phyloP scores from a whole-genome alignment of 37 sponge, comb jelly and placozoan species.

The Lycopodina hypogea region DNA sequence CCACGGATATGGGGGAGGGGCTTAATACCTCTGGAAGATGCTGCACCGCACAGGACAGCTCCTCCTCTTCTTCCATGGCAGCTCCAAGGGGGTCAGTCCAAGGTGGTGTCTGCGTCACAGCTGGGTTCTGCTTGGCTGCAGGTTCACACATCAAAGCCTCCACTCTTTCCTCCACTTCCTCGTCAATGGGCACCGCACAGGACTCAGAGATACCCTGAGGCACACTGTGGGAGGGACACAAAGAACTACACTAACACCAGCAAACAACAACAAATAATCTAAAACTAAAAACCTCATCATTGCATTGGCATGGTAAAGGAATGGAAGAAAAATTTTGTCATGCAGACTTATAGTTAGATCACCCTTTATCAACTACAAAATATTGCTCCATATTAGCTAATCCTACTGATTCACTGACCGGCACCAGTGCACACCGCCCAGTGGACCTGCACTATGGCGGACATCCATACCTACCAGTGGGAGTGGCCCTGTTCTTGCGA shows the following conservation, averaged over 20 bases:
- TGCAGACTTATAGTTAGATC: neutral
- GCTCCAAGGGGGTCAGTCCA: neutral
- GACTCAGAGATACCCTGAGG: neutral
- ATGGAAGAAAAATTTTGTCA: neutral
- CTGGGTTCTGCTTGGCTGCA: neutral
- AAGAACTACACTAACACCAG: too few species aligned
- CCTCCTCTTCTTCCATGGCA: neutral
- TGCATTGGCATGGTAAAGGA: neutral
- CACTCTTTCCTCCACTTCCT: neutral
- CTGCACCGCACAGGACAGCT: neutral
- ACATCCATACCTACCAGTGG: too few species aligned
- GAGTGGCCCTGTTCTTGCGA: too few species aligned
- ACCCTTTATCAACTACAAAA: neutral
- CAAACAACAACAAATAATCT: neutral
- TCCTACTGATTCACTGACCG: too few species aligned
- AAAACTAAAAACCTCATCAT: neutral
- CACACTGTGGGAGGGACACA: too few species aligned
- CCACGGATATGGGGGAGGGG: neutral
- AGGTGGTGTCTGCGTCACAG: neutral
- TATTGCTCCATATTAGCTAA: too few species aligned
- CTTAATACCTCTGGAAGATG: neutral
- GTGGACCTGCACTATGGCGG: too few species aligned
- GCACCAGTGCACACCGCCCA: too few species aligned
- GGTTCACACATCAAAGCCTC: neutral
- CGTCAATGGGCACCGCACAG: conserved; percentile 39